Evolutionary conservation across 2,888 invertebrate genomes (phyloP).

Genomic region (Vesta saturnalis): DNA sequence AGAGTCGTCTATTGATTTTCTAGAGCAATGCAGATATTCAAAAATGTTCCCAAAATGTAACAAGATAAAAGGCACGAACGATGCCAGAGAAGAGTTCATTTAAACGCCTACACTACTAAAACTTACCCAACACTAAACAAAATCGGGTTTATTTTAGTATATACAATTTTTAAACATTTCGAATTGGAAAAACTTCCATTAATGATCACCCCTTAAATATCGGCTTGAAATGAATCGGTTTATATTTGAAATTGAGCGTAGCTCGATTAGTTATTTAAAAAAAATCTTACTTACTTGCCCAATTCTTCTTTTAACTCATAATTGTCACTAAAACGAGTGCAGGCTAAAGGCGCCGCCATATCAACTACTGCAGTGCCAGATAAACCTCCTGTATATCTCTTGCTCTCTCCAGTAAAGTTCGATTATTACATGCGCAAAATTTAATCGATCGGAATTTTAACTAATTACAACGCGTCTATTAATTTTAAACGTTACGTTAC

Average conservation of each 20-base stretch:
- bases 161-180: slow-evolving; percentile 49
- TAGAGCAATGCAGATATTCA: slow-evolving; percentile 63
- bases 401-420: slow-evolving; percentile 47
- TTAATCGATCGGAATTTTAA: slow-evolving; percentile 28
- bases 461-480: slow-evolving; percentile 8
- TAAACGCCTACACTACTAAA: slow-evolving; percentile 25
- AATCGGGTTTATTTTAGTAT: slow-evolving; percentile 53
- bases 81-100: slow-evolving; percentile 10
- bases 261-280: too few relatives aligned
- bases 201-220: slow-evolving; percentile 41
- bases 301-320: slow-evolving; percentile 99
- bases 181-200: slow-evolving; percentile 49
- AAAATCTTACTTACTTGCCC: slow-evolving; percentile 86
- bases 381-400: slow-evolving; percentile 56
- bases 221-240: not conserved
- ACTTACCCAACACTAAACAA: slow-evolving; percentile 42
- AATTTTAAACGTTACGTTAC: not conserved
- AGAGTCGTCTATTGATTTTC: slow-evolving; percentile 62
- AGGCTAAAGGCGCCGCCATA: slow-evolving; percentile 90
- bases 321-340: slow-evolving; percentile 99
- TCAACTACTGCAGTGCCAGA: slow-evolving; percentile 56
- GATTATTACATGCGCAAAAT: slow-evolving; percentile 36
- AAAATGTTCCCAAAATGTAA: slow-evolving; percentile 50
- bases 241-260: too few relatives aligned
- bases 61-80: slow-evolving; percentile 18